phyloP scores from a whole-genome alignment of 2,797 vertebrate species.

The Pteropus rufus region DNA sequence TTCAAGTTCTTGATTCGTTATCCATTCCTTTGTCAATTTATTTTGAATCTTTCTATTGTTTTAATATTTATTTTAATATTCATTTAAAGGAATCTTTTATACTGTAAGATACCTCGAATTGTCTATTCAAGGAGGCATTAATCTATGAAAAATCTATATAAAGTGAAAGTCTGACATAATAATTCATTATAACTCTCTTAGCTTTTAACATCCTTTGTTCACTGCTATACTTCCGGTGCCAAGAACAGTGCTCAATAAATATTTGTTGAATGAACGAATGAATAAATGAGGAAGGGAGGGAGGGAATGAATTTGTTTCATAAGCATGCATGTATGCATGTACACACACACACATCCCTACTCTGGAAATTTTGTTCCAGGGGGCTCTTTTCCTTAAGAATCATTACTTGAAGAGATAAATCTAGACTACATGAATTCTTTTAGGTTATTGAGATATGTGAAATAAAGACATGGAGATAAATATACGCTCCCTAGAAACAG shows the following conservation, averaged over 20 bases:
- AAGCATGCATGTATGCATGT: not conserved
- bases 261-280: not conserved
- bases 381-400: not conserved
- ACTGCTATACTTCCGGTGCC: not conserved
- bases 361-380: not conserved
- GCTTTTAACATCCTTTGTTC: not conserved
- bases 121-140: not conserved
- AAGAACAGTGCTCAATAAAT: not conserved
- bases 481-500: not conserved
- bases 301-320: not conserved
- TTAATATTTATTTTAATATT: not conserved
- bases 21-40: not conserved
- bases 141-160: slow-evolving; percentile 2
- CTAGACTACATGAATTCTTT: not conserved
- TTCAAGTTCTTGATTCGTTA: not conserved
- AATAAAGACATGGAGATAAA: not conserved
- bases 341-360: not conserved
- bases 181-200: not conserved
- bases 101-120: not conserved
- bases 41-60: slow-evolving; percentile 11
- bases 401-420: not conserved
- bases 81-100: not conserved
- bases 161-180: not conserved
- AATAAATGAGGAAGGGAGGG: not conserved
- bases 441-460: not conserved